phyloP scores from a whole-genome alignment of 1,140 invertebrate species.

The Rhopalosiphum maidis region DNA sequence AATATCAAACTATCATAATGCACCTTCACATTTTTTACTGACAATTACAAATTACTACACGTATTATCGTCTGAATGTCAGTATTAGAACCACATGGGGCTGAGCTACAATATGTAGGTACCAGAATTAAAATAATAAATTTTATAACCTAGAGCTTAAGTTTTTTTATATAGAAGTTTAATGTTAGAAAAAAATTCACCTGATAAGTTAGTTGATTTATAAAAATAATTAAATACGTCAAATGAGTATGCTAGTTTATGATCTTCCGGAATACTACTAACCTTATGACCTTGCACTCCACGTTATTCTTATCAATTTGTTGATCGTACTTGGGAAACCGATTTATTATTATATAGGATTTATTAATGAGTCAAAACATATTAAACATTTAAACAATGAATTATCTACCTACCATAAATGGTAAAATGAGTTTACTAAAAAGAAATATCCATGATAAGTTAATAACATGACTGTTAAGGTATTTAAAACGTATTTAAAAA shows the following conservation, averaged over 20 bases:
- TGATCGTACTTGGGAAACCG: background rate
- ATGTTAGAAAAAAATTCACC: background rate
- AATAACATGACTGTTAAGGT: too few species aligned
- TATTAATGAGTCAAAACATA: background rate
- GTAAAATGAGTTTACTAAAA: too few species aligned
- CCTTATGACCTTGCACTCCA: background rate
- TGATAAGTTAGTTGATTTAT: background rate
- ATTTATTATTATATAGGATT: background rate
- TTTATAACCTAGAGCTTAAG: background rate
- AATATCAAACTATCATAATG: background rate
- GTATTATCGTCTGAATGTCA: background rate
- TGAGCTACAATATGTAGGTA: background rate
- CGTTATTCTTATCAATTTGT: background rate
- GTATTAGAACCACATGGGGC: background rate
- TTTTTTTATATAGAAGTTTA: background rate
- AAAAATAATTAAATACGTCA: background rate
- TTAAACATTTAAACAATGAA: background rate
- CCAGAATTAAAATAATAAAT: conserved; percentile 24
- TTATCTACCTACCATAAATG: background rate
- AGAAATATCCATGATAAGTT: too few species aligned
- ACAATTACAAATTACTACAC: background rate
- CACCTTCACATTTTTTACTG: background rate
- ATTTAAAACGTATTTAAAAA: too few species aligned
- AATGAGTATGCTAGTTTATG: background rate
- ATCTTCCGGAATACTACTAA: conserved; percentile 25